A percentile compares a stretch with the other conserved stretches of the same genome.
Evolutionary conservation across 1,140 invertebrate genomes (phyloP).

Genomic region (Aphelenchoides avenae): DNA sequence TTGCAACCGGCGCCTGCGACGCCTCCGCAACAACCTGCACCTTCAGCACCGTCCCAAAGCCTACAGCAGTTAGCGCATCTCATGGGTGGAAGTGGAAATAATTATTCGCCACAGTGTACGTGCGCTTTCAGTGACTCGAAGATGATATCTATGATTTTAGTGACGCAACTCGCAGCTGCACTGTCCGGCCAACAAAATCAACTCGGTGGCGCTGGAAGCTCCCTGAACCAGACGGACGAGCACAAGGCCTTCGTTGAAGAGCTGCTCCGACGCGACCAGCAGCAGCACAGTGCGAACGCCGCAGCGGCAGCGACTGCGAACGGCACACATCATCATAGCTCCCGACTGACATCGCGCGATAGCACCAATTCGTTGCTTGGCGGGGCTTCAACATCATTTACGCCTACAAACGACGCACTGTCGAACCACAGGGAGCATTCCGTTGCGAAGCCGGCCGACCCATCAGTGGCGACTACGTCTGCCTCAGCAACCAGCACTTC

Average conservation of each 20-base stretch:
- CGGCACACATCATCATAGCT: neutral
- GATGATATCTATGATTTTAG: neutral
- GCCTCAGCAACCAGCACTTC: neutral
- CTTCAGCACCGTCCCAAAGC: no score
- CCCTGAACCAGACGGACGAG: neutral
- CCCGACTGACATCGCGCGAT: slow-evolving; percentile 10
- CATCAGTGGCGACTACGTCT: no score
- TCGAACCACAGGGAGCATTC: no score
- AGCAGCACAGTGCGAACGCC: slow-evolving; percentile 5
- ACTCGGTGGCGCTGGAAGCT: neutral
- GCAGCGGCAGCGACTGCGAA: slow-evolving; percentile 5
- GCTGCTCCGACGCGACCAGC: slow-evolving; percentile 5
- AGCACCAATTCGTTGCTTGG: slow-evolving; percentile 11
- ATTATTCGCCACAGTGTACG: no score
- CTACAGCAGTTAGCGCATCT: slow-evolving; percentile 9
- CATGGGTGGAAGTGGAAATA: no score
- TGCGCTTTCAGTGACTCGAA: no score
- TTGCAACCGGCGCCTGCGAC: slow-evolving; percentile 20
- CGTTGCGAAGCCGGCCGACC: no score
- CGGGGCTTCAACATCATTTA: slow-evolving; percentile 17
- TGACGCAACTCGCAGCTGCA: slow-evolving; percentile 9
- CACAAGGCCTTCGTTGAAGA: slow-evolving; percentile 11
- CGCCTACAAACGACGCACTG: no score
- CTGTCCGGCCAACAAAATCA: slow-evolving; percentile 11
- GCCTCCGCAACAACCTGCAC: slow-evolving; percentile 23